phyloP scores from a whole-genome alignment of 2,113 vertebrate genomes.

The Phrynosoma platyrhinos region DNA sequence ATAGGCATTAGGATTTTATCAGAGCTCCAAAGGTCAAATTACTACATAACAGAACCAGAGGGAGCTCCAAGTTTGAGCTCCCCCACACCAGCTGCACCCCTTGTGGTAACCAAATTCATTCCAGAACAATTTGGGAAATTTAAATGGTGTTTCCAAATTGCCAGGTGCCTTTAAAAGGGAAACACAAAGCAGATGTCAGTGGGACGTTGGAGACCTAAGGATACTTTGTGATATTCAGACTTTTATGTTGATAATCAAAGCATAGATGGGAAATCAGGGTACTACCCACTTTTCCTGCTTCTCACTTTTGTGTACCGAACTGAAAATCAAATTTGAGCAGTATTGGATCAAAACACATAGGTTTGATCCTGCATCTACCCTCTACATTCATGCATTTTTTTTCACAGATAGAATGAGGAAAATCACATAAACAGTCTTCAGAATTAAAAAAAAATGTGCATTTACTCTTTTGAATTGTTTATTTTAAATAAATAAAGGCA shows the following conservation, averaged over 20 bases:
- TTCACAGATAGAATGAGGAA: not conserved
- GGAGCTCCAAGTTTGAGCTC: not conserved
- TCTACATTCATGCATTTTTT: not conserved
- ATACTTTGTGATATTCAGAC: not conserved
- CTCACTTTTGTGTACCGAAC: not conserved
- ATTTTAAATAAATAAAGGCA: conserved; percentile 1
- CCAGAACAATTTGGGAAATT: not conserved
- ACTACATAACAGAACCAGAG: no score
- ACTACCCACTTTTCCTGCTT: not conserved
- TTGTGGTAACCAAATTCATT: not conserved
- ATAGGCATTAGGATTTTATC: not conserved
- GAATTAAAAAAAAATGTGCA: not conserved
- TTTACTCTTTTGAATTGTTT: not conserved
- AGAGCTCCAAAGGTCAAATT: not conserved
- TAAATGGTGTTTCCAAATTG: not conserved
- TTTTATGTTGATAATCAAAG: not conserved
- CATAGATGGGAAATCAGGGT: not conserved
- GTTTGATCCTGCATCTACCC: not conserved
- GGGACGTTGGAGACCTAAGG: not conserved
- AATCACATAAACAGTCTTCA: not conserved
- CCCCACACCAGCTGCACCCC: not conserved
- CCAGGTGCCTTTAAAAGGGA: not conserved
- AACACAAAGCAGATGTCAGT: not conserved
- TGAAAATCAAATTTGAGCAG: not conserved
- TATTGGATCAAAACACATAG: not conserved